Percentiles rank a stretch among this genome's conserved stretches.
Evolutionary conservation across 2,888 invertebrate species (phyloP).

Genomic region (Lasioglossum zephyrum): DNA sequence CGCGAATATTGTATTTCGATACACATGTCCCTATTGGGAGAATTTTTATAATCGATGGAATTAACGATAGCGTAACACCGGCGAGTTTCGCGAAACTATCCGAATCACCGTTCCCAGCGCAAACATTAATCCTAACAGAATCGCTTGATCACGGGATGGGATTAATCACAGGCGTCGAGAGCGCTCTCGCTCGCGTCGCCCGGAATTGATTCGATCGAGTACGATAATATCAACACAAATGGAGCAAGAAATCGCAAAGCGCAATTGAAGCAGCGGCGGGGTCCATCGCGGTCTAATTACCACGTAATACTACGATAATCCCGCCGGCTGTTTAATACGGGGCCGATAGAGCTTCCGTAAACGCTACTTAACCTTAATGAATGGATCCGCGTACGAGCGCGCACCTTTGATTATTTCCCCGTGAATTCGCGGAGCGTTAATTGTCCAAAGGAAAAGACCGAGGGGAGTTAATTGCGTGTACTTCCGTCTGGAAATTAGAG

Average conservation of each 20-base stretch:
- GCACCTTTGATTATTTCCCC: slow-evolving; percentile 27
- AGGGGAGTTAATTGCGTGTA: slow-evolving; percentile 1
- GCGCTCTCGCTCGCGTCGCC: neutral
- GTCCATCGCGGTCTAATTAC: slow-evolving; percentile 54
- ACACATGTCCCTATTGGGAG: neutral
- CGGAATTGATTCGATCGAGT: slow-evolving; percentile 17
- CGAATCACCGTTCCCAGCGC: neutral
- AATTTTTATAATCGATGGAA: slow-evolving; percentile 1
- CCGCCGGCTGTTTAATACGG: slow-evolving; percentile 36
- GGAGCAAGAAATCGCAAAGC: slow-evolving; percentile 30
- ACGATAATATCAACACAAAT: slow-evolving; percentile 22
- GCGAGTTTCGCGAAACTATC: neutral
- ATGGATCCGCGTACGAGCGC: slow-evolving; percentile 42
- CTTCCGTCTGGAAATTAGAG: slow-evolving; percentile 22
- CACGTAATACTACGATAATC: slow-evolving; percentile 61
- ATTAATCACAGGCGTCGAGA: slow-evolving; percentile 10
- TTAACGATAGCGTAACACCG: slow-evolving; percentile 5
- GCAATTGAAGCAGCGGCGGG: slow-evolving; percentile 14
- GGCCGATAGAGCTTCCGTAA: slow-evolving; percentile 51
- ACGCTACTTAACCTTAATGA: slow-evolving; percentile 58
- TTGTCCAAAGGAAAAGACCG: neutral
- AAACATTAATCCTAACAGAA: slow-evolving; percentile 18
- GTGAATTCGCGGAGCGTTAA: neutral
- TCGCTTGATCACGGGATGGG: neutral
- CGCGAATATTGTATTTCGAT: neutral